Evolutionary conservation across 2,888 invertebrate genomes (phyloP), one percentile per base, ranked within the genome.

Genomic region (Synergus itoensis): DNA sequence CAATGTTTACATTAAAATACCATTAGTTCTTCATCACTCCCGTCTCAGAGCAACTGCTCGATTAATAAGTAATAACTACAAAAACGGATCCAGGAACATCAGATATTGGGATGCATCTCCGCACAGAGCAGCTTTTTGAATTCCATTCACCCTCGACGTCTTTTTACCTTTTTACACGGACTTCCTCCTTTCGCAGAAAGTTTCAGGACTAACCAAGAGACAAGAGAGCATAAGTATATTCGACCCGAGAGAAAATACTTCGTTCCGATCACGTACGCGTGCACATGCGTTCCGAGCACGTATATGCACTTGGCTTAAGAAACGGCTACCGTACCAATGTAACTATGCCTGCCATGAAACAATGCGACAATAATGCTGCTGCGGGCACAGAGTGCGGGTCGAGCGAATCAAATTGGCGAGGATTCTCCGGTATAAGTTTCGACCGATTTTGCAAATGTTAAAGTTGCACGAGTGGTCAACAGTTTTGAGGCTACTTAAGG

Each of bases 331-430:
- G 73, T 53, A 36, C 21, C 21, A 60, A 21, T 18, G 21, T 60
- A 53, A 53, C 53, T 53, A 53, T 53, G n/a, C 53, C n/a, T 53
- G 53, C n/a, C n/a, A 53, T 69, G 48, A 69, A 69, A 69, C 69
- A 69, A 69, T 73, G 36, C 73, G 53, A 73, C 53, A 53, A 73
- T 73, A 28, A 53, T 73, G 73, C 53, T 53, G n/a, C 53, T 73
- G 53, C 53, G 73, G 73, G 48, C n/a, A 73, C 36, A 53, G 48
- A 73, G 73, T 77, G 81, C 63, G 77, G 86, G 84, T 89, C 86
- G 84, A 87, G 87, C 89, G 88, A 86, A 86, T 86, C 88, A 86
- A 90, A 90, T 90, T 36, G 77, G 63, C 73, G 36, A 53, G 79
- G 62, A 67, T 73, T 40, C 67, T 78, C 82, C 79, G 77, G 86